These are phyloP conservation scores for Ceramica pisi DNA, from an alignment of 2,888 invertebrate species.

Conservation along the genomic window DNA sequence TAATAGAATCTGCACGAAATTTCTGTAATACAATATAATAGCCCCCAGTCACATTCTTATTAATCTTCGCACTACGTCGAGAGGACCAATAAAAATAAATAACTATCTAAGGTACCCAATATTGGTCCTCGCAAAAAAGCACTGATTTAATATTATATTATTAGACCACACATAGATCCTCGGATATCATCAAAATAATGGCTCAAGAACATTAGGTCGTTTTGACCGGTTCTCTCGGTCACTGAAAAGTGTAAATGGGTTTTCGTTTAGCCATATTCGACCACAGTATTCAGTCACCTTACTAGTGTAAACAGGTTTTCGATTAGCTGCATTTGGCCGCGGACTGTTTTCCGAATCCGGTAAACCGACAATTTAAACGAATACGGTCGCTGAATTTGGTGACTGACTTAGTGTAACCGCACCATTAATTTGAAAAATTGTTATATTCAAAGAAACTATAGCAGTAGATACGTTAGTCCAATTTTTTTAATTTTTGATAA, in stretches of 20 bases:
- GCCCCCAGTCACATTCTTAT: constrained; percentile 33
- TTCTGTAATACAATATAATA: background rate
- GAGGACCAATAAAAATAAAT: constrained; percentile 27
- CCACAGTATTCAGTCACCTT: no score
- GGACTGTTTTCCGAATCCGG: no score
- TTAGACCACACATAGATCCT: background rate
- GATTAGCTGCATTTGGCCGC: no score
- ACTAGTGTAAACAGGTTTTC: no score
- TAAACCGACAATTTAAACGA: no score
- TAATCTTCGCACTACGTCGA: constrained; percentile 14
- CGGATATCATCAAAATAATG: background rate
- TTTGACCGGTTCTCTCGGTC: no score
- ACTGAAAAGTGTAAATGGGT: no score
- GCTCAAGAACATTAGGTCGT: no score
- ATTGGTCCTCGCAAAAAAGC: constrained; percentile 9
- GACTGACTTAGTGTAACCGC: no score
- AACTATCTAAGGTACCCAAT: background rate
- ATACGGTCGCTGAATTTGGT: no score
- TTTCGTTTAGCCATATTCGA: no score
- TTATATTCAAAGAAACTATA: background rate
- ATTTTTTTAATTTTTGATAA: background rate
- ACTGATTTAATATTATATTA: background rate
- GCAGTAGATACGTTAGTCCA: background rate
- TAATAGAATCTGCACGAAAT: background rate
- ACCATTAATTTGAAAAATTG: no score